Evolutionary conservation across 2,113 vertebrate species (phyloP).

Genomic region (Telmatochromis sp.): DNA sequence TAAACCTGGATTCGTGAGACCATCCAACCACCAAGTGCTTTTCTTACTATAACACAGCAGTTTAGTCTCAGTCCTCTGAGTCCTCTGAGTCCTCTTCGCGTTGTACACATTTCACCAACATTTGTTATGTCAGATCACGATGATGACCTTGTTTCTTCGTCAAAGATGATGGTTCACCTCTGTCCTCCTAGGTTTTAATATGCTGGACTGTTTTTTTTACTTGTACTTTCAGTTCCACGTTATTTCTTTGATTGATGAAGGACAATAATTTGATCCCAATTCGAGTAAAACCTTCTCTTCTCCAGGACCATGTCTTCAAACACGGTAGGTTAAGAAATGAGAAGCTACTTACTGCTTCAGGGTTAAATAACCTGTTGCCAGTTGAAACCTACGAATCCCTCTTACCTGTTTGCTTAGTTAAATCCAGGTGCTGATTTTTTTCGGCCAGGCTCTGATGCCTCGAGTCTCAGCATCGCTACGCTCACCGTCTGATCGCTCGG

Average conservation of each 20-base stretch:
- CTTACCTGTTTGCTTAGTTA: background rate
- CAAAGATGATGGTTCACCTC: background rate
- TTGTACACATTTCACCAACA: background rate
- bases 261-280: background rate
- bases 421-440: background rate
- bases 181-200: background rate
- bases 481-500: background rate
- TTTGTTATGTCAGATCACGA: background rate
- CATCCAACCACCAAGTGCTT: background rate
- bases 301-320: background rate
- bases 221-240: background rate
- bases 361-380: background rate
- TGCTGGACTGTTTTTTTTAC: too few species aligned
- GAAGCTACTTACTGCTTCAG: background rate
- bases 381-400: background rate
- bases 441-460: background rate
- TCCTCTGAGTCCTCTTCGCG: rapidly evolving
- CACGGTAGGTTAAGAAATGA: background rate
- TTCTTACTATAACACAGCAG: background rate
- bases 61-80: background rate
- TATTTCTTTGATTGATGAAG: background rate
- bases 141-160: rapidly evolving
- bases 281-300: background rate
- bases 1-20: background rate
- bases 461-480: background rate